phyloP scores from a whole-genome alignment of 2,888 invertebrate species.

The Volucella inanis region DNA sequence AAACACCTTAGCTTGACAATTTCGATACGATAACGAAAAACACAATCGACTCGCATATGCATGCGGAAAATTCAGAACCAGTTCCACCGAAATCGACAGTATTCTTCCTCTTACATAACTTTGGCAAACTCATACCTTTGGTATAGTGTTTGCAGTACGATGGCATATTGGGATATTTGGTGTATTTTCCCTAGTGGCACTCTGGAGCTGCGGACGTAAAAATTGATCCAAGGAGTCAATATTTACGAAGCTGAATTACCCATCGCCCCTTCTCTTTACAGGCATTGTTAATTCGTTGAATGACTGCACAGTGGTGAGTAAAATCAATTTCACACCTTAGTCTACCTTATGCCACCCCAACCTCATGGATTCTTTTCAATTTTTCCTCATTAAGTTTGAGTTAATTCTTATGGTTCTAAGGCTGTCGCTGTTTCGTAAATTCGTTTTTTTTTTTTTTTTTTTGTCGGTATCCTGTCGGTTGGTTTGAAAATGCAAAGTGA shows the following conservation, averaged over 20 bases:
- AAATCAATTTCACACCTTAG: conserved; percentile 10
- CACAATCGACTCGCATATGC: no score
- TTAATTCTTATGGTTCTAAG: conserved; percentile 11
- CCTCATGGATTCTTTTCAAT: conserved; percentile 7
- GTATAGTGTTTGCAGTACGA: no score
- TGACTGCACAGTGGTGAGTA: background rate
- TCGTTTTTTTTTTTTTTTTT: background rate
- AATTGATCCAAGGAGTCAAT: conserved; percentile 4
- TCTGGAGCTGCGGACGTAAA: background rate
- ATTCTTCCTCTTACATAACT: no score
- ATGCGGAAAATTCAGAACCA: no score
- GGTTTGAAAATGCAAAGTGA: background rate
- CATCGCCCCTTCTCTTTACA: no score
- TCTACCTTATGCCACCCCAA: background rate
- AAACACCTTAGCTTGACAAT: no score
- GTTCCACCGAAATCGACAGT: no score
- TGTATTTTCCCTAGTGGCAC: no score
- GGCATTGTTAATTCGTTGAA: background rate
- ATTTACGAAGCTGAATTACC: background rate
- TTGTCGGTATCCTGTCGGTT: background rate
- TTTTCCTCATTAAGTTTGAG: conserved; percentile 8
- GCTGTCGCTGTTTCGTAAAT: background rate
- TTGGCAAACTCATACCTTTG: no score
- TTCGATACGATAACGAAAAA: no score
- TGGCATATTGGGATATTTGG: no score